Evolutionary conservation across 1,140 invertebrate genomes (phyloP).

Genomic region (Anagrus nilaparvatae): DNA sequence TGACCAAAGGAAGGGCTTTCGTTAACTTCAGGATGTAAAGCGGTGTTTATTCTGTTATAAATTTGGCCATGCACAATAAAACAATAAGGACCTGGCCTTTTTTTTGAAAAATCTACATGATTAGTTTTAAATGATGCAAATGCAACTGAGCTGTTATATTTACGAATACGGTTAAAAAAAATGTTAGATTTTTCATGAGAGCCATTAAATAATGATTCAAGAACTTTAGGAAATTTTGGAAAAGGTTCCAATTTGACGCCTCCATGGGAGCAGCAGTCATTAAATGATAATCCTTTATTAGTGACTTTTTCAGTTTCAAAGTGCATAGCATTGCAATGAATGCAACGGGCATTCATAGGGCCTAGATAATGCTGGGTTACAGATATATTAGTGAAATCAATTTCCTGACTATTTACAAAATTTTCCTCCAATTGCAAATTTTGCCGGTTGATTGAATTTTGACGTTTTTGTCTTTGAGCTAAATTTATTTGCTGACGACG

Average conservation of each 20-base stretch:
- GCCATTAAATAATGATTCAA: conserved; percentile 8
- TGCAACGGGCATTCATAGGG: conserved; percentile 8
- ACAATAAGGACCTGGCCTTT: neutral
- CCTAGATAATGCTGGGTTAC: conserved; percentile 7
- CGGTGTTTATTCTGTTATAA: conserved; percentile 1
- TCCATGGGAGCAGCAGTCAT: conserved; percentile 12
- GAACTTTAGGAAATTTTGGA: conserved; percentile 5
- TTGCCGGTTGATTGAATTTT: too few relatives aligned
- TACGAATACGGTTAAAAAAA: conserved; percentile 10
- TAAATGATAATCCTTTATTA: conserved; percentile 11
- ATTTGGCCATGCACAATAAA: conserved; percentile 1
- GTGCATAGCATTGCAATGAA: conserved; percentile 12
- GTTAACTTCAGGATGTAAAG: neutral
- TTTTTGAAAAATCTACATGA: conserved; percentile 1
- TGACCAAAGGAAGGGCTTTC: conserved; percentile 7
- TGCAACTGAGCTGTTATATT: conserved; percentile 8
- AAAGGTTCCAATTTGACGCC: neutral
- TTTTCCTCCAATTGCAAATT: too few relatives aligned
- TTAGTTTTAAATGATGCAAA: conserved; percentile 14
- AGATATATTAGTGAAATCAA: too few relatives aligned
- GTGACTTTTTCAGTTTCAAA: conserved; percentile 11
- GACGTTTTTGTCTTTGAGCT: too few relatives aligned
- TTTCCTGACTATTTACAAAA: too few relatives aligned
- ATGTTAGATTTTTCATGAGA: conserved; percentile 3
- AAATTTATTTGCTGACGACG: too few relatives aligned